Evolutionary conservation across 1,140 invertebrate species (phyloP).

Genomic region (Macrocentrus cingulum): DNA sequence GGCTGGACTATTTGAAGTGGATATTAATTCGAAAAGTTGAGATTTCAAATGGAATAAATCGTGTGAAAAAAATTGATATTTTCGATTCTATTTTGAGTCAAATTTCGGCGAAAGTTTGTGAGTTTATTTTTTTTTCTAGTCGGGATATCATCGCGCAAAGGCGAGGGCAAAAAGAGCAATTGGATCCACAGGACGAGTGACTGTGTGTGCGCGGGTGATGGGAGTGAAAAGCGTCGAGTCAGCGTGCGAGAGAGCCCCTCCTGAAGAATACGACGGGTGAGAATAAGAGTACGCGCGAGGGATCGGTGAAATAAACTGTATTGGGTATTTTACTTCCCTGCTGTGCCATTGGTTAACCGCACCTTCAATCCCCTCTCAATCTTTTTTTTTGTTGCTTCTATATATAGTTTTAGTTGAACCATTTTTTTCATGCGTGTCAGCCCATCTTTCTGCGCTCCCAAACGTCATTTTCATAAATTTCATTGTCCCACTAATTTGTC

Average conservation of each 20-base stretch:
- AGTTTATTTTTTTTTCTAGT: slow-evolving; percentile 1
- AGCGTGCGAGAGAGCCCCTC: slow-evolving; percentile 38
- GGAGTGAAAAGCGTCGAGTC: slow-evolving; percentile 41
- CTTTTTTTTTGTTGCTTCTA: slow-evolving; percentile 11
- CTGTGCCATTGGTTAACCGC: slow-evolving; percentile 39
- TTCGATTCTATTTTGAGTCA: slow-evolving; percentile 6
- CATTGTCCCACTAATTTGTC: background rate
- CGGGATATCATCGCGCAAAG: background rate
- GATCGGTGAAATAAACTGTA: slow-evolving; percentile 53
- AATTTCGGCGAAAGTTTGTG: slow-evolving; percentile 11
- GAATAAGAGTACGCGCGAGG: slow-evolving; percentile 21
- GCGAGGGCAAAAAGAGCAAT: background rate
- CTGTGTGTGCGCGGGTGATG: slow-evolving; percentile 12
- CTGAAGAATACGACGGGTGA: too few relatives aligned
- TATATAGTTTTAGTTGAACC: slow-evolving; percentile 14
- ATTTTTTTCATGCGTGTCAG: slow-evolving; percentile 13
- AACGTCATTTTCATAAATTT: background rate
- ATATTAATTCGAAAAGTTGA: too few relatives aligned
- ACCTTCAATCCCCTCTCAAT: slow-evolving; percentile 19
- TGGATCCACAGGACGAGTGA: too few relatives aligned
- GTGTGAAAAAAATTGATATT: slow-evolving; percentile 10
- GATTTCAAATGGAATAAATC: slow-evolving; percentile 32
- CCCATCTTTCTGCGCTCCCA: background rate
- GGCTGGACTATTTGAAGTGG: too few relatives aligned
- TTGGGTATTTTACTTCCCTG: slow-evolving; percentile 47